Percentiles rank a stretch among this genome's conserved stretches.
These are phyloP conservation scores for Ferdinandea cuprea DNA, from an alignment of 2,888 invertebrate genomes.

Conservation along the genomic window DNA sequence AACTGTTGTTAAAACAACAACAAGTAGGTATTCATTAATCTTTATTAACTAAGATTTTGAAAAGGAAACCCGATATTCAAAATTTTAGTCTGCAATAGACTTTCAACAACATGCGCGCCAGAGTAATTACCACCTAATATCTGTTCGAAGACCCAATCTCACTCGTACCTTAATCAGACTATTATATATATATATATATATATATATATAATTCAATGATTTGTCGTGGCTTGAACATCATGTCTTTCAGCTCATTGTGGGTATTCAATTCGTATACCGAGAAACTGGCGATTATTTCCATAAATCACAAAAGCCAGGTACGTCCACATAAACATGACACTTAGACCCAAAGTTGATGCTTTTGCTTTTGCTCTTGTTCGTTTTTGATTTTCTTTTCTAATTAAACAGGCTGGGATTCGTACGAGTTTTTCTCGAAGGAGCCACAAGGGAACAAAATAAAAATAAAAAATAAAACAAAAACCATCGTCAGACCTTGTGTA, in stretches of 20 bases:
- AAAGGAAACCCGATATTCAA: slow-evolving; percentile 48
- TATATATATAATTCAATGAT: slow-evolving; percentile 15
- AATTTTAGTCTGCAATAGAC: slow-evolving; percentile 53
- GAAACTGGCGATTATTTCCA: slow-evolving; percentile 66
- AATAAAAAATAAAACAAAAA: background rate
- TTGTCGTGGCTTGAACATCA: slow-evolving; percentile 53
- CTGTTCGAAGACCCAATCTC: slow-evolving; percentile 34
- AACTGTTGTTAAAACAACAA: slow-evolving; percentile 13
- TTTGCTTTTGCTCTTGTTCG: slow-evolving; percentile 4
- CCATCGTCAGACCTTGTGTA: slow-evolving; percentile 33
- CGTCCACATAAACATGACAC: slow-evolving; percentile 65
- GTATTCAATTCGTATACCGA: slow-evolving; percentile 32
- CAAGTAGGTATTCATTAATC: slow-evolving; percentile 34
- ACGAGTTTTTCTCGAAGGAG: slow-evolving; percentile 29
- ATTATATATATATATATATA: background rate
- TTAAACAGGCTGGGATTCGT: slow-evolving; percentile 60
- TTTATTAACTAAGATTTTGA: slow-evolving; percentile 58
- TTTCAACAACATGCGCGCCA: slow-evolving; percentile 33
- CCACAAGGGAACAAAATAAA: slow-evolving; percentile 1
- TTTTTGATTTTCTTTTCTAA: slow-evolving; percentile 68
- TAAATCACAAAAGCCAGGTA: slow-evolving; percentile 71
- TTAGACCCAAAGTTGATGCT: slow-evolving; percentile 49
- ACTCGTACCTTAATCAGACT: slow-evolving; percentile 35
- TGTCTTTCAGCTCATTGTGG: slow-evolving; percentile 46
- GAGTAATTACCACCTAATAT: slow-evolving; percentile 74